Evolutionary conservation across 2,888 invertebrate genomes (phyloP).

Genomic region (Chaetogeoica ovagalla): DNA sequence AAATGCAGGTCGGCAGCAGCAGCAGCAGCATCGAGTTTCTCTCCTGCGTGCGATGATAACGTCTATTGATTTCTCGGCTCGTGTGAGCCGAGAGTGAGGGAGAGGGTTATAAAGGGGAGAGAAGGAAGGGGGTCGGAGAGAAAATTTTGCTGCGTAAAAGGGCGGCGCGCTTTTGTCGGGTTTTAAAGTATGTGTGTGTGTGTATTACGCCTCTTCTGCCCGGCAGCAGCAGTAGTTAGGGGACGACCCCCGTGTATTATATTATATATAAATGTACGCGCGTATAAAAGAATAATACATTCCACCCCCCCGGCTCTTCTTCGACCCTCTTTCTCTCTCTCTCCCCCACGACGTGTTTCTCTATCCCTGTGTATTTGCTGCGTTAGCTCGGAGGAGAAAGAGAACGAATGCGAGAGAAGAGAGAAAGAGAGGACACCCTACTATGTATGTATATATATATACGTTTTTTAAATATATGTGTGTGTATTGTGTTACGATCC

Average conservation of each 20-base stretch:
- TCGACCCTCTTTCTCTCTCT: too few species aligned
- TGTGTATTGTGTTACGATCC: slow-evolving; percentile 11
- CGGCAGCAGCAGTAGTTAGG: slow-evolving; percentile 3
- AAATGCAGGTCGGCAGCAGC: slow-evolving; percentile 13
- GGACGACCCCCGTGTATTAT: slow-evolving; percentile 44
- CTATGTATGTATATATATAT: neutral
- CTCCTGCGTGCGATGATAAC: slow-evolving; percentile 37
- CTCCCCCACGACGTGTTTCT: slow-evolving; percentile 19
- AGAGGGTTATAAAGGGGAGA: neutral
- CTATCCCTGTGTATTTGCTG: neutral
- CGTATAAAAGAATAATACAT: slow-evolving; percentile 42
- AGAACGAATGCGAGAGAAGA: too few species aligned
- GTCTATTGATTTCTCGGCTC: slow-evolving; percentile 48
- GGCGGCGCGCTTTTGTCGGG: slow-evolving; percentile 43
- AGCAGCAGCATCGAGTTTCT: neutral
- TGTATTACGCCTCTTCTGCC: neutral
- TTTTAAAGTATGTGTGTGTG: slow-evolving; percentile 6
- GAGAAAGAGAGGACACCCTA: neutral
- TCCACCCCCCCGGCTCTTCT: neutral
- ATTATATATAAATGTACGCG: neutral
- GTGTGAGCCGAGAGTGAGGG: neutral
- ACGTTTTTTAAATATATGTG: neutral
- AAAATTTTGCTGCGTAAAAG: slow-evolving; percentile 31
- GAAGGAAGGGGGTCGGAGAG: too few species aligned
- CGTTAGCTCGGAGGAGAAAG: slow-evolving; percentile 1